phyloP scores from a whole-genome alignment of 2,113 vertebrate genomes.

The Hydrochoerus hydrochaeris region DNA sequence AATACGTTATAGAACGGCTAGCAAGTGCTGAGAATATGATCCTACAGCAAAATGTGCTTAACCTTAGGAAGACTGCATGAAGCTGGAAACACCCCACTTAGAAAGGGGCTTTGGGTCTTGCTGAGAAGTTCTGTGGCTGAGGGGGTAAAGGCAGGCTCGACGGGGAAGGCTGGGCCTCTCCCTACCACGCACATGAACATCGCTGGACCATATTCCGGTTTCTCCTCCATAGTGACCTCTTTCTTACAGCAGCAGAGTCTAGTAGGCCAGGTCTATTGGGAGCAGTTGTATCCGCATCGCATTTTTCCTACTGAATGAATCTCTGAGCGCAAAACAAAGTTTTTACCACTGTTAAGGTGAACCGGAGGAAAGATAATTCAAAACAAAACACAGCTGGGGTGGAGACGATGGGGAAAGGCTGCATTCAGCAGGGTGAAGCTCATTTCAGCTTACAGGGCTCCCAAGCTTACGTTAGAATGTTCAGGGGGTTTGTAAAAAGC shows the following conservation, averaged over 20 bases:
- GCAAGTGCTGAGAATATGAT: background rate
- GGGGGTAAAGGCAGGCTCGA: background rate
- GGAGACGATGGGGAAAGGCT: accelerated
- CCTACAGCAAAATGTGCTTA: background rate
- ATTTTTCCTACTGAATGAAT: background rate
- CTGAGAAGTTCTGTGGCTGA: background rate
- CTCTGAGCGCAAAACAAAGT: background rate
- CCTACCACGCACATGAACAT: background rate
- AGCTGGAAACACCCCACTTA: background rate
- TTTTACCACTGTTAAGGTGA: background rate
- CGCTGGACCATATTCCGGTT: background rate
- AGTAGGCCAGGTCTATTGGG: background rate
- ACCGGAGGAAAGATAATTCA: background rate
- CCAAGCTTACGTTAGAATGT: background rate
- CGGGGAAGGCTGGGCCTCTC: background rate
- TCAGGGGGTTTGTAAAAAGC: background rate
- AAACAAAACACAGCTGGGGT: background rate
- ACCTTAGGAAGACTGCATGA: background rate
- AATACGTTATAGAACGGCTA: background rate
- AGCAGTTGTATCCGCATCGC: background rate
- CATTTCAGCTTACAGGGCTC: background rate
- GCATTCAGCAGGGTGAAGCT: background rate
- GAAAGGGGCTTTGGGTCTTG: background rate
- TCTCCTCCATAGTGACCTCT: background rate
- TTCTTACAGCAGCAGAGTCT: background rate